A percentile compares a stretch with the other conserved stretches of the same genome.
phyloP scores from a whole-genome alignment of 1,140 invertebrate species.

The Drosophila simulans region DNA sequence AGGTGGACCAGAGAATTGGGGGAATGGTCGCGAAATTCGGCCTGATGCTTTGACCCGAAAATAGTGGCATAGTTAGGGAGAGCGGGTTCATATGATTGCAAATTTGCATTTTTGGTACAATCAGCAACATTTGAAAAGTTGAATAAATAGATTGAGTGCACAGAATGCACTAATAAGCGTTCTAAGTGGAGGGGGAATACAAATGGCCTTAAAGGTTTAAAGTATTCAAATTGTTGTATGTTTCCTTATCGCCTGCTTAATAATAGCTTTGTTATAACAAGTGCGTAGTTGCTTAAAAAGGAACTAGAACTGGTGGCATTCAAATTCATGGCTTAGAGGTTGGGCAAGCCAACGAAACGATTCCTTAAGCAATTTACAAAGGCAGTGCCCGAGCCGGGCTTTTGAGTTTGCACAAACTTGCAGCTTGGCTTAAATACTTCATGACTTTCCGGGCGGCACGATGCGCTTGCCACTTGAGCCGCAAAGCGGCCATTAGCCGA shows the following conservation, averaged over 20 bases:
- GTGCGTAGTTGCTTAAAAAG: not conserved
- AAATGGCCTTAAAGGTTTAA: too few species aligned
- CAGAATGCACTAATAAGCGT: constrained; percentile 1
- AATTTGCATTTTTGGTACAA: constrained; percentile 37
- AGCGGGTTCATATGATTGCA: constrained; percentile 21
- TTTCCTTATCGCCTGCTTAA: too few species aligned
- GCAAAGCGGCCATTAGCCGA: constrained; percentile 76
- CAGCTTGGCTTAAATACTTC: constrained; percentile 67
- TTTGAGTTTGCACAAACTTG: constrained; percentile 40
- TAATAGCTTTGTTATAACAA: too few species aligned
- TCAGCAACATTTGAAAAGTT: constrained; percentile 32
- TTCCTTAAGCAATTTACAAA: constrained; percentile 32
- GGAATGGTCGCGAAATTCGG: not conserved
- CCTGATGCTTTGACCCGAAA: constrained; percentile 18
- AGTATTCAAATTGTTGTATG: not conserved
- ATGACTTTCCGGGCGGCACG: constrained; percentile 46
- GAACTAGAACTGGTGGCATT: not conserved
- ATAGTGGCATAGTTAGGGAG: not conserved
- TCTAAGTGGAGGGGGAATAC: not conserved
- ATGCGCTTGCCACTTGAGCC: constrained; percentile 63
- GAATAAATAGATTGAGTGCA: constrained; percentile 26
- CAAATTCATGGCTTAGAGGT: not conserved
- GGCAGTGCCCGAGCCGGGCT: constrained; percentile 1
- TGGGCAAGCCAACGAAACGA: not conserved
- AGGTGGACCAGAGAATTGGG: constrained; percentile 6